phyloP scores from a whole-genome alignment of 2,113 vertebrate genomes.

The Microcebus tavaratra region DNA sequence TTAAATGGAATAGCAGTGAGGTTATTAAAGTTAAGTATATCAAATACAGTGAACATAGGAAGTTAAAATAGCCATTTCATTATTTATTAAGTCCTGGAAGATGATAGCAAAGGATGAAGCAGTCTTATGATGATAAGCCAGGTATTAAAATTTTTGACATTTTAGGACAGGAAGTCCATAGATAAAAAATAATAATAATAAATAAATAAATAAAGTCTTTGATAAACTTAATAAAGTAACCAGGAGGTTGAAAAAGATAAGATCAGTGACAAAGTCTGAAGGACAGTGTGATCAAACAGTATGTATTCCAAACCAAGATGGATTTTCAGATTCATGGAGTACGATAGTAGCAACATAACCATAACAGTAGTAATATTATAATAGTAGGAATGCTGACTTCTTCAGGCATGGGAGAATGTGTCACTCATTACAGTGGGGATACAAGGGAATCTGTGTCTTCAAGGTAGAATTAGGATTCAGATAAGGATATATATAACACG shows the following conservation, averaged over 20 bases:
- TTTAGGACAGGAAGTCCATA: too few species aligned
- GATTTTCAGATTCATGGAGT: background rate
- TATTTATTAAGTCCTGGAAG: background rate
- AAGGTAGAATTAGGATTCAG: background rate
- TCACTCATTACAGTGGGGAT: background rate
- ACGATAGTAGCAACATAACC: background rate
- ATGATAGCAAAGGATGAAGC: background rate
- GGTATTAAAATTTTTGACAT: background rate
- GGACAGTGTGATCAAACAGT: background rate
- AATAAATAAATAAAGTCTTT: background rate
- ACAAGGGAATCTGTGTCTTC: background rate
- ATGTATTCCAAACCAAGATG: background rate
- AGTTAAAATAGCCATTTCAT: background rate
- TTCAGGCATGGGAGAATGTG: background rate
- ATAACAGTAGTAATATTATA: background rate
- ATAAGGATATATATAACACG: background rate
- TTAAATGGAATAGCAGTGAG: background rate
- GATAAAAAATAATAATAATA: too few species aligned
- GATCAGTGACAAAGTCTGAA: background rate
- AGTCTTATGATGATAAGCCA: background rate
- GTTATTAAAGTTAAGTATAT: background rate
- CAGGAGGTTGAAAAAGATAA: background rate
- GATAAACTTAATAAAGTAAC: background rate
- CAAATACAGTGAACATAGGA: background rate
- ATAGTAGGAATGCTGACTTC: background rate